Evolutionary conservation across 2,888 invertebrate genomes (phyloP).

Genomic region (Exocentrus adspersus): DNA sequence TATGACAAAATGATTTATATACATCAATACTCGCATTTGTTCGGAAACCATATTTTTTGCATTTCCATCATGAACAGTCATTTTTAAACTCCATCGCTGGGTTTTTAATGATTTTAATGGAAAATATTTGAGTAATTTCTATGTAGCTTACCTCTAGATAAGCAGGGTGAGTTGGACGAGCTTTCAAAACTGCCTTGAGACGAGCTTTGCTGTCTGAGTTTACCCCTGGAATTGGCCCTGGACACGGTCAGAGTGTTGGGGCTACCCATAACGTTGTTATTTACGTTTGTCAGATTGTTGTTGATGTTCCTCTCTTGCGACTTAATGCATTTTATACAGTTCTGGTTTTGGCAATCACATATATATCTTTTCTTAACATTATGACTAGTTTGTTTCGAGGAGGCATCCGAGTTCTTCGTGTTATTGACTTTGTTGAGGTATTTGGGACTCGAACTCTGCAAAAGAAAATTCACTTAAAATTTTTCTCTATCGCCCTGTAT

Average conservation of each 20-base stretch:
- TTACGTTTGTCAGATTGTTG: constrained; percentile 56
- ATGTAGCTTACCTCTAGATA: constrained; percentile 67
- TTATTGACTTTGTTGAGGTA: constrained; percentile 47
- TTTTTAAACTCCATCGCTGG: too few species aligned
- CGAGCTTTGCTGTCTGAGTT: constrained; percentile 61
- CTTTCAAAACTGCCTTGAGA: constrained; percentile 65
- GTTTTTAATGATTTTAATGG: too few species aligned
- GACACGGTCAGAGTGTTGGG: constrained; percentile 56
- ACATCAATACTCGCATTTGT: too few species aligned
- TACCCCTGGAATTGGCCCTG: constrained; percentile 52
- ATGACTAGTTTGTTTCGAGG: constrained; percentile 61
- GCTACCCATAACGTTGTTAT: constrained; percentile 52
- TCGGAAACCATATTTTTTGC: too few species aligned
- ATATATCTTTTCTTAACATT: constrained; percentile 40
- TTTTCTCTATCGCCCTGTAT: too few species aligned
- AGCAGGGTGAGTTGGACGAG: constrained; percentile 67
- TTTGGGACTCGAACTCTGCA: constrained; percentile 44
- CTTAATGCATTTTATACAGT: constrained; percentile 57
- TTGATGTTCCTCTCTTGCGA: constrained; percentile 55
- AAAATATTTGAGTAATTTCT: not conserved
- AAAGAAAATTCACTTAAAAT: constrained; percentile 24
- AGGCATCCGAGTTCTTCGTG: constrained; percentile 28
- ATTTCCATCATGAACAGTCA: too few species aligned
- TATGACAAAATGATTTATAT: not conserved
- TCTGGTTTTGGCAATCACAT: constrained; percentile 52